Conservation (phyloP, 2,888 invertebrate genomes). For the Sepiola atlantica region DNA sequence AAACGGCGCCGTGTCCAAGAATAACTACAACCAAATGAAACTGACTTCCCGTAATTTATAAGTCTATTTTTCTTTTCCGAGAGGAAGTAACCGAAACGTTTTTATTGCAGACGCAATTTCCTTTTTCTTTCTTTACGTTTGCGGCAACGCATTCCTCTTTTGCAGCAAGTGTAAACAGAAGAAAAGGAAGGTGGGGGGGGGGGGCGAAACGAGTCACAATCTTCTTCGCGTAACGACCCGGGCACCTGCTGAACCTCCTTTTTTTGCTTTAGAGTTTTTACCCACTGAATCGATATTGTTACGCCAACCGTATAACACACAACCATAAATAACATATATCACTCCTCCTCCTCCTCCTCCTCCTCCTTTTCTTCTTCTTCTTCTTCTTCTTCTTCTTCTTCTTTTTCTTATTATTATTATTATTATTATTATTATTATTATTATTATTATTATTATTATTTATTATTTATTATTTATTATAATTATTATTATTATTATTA, state of each 20-base stretch:
- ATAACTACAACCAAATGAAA: not conserved
- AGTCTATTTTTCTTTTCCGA: not conserved
- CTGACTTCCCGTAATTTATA: not conserved
- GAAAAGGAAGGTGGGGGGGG: too few relatives aligned
- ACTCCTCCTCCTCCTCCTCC: too few relatives aligned
- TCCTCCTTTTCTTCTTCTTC: too few relatives aligned
- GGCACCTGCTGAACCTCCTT: not conserved
- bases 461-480: too few relatives aligned
- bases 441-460: too few relatives aligned
- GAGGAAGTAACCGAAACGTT: not conserved
- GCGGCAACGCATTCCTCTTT: not conserved
- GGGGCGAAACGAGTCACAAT: not conserved
- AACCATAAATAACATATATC: not conserved
- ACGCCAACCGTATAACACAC: not conserved
- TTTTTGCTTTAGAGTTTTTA: not conserved
- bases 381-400: too few relatives aligned
- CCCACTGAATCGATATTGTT: not conserved
- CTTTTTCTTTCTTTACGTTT: not conserved
- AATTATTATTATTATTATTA: too few relatives aligned
- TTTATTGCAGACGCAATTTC: not conserved
- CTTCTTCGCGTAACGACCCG: not conserved
- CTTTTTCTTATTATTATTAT: too few relatives aligned
- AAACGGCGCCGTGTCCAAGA: not conserved
- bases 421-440: too few relatives aligned
- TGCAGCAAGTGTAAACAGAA: conserved; percentile 7